Evolutionary conservation across 64 coral and sea anemone genomes (phyloP).

Genomic region (Dendronephthya gigantea): DNA sequence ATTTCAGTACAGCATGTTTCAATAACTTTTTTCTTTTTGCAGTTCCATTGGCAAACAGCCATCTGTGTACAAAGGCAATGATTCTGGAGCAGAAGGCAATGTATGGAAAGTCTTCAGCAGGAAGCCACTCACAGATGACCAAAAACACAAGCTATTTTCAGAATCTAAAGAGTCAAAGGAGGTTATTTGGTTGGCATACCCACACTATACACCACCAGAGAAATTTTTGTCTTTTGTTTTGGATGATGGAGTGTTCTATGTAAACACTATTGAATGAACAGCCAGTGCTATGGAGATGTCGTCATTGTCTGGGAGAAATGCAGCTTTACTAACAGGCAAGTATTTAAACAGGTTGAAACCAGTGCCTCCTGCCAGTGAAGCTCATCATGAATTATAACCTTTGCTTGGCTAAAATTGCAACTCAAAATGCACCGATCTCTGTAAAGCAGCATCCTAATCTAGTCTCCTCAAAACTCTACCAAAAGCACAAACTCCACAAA

Average conservation of each 20-base stretch:
- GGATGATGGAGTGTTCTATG: conserved; percentile 89
- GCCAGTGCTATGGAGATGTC: conserved; percentile 99
- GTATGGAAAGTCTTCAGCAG: conserved; percentile 81
- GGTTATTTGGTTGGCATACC: conserved; percentile 74
- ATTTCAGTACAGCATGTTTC: no score
- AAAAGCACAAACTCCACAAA: no score
- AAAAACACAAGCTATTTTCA: conserved; percentile 44
- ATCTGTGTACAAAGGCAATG: conserved; percentile 44
- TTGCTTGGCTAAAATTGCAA: no score
- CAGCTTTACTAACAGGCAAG: conserved; percentile 54
- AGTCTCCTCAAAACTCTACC: no score
- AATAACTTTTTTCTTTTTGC: neutral
- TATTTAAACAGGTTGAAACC: conserved; percentile 25
- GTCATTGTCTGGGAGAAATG: conserved; percentile 63
- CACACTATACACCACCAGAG: conserved; percentile 62
- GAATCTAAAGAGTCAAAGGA: conserved; percentile 27
- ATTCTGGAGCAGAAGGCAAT: neutral
- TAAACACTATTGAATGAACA: conserved; percentile 79
- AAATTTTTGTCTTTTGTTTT: conserved; percentile 73
- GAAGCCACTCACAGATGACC: conserved; percentile 31
- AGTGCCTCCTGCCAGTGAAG: neutral
- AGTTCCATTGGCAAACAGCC: conserved; percentile 48
- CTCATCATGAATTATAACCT: neutral
- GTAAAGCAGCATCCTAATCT: no score
- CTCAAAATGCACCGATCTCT: no score